Evolutionary conservation across 2,113 vertebrate genomes (phyloP).

Genomic region (Poeciliopsis occidentalis): DNA sequence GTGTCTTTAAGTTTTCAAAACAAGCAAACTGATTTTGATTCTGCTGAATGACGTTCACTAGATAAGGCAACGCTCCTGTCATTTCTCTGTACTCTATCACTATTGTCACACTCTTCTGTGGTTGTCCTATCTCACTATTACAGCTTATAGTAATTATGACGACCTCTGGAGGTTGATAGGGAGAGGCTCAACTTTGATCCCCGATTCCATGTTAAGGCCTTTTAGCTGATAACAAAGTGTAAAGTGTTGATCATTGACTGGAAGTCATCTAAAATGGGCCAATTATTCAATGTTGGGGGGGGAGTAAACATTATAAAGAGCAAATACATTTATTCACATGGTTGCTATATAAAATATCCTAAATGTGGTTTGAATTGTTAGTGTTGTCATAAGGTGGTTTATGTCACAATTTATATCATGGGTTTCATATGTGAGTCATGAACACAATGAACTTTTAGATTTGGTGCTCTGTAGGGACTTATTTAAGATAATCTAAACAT

Average conservation of each 20-base stretch:
- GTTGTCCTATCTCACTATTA: no score
- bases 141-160: no score
- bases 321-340: no score
- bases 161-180: no score
- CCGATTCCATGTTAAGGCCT: not conserved
- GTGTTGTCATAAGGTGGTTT: not conserved
- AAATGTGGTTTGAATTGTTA: not conserved
- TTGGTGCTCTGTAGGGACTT: not conserved
- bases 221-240: not conserved
- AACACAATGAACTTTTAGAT: not conserved
- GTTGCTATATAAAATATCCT: not conserved
- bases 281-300: not conserved
- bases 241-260: not conserved
- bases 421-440: not conserved
- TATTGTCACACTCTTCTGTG: no score
- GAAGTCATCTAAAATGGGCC: not conserved
- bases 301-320: not conserved
- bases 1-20: not conserved
- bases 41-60: no score
- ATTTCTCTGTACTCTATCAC: no score
- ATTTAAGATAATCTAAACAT: no score
- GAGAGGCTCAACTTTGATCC: not conserved
- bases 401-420: not conserved
- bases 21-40: not conserved
- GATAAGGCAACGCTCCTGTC: no score